Base-by-base conservation (phyloP, 2,113 vertebrate species). In the Opisthocomus hoazin region DNA sequence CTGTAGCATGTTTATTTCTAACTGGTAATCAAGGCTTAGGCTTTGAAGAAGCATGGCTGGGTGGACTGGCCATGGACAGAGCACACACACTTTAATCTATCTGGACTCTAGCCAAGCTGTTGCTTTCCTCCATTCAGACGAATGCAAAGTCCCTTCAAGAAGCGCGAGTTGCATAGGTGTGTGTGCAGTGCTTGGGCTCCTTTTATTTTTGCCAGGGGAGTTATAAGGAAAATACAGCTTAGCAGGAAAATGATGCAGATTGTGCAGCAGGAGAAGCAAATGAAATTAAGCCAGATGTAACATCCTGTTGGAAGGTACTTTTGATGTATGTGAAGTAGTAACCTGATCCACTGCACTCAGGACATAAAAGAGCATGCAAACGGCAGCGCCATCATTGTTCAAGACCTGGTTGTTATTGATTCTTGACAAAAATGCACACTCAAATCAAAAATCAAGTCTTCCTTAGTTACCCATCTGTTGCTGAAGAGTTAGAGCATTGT, bases 221-320 rank as follows among this genome's bases (percentile, higher is more conserved):
- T 79, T 87, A 87, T 50, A 58, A 88, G 57, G 39, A 71, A 90
- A 94, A 50, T 76, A 77, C 12, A 81, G 29, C 29, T 63, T 94
- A 90, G 46, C 58, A 97, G 93, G 94, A 96, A 96, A 91, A 45
- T 84, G 10, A 81, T 83, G 71, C 88, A 94, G 27, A 45, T 41
- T 81, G 85, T 71, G 88, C 86, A 95, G 85, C 88, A 94, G 71
- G 56, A 90, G 92, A 86, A 71, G 43, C 39, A 88, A 93, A 89
- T 69, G 21, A 92, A 84, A 92, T 60, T 1, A 58, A 66, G 34
- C 20, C 51, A 83, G 65, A 75, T 94, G 73, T 96, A 96, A 92
- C 78, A 63, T 57, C 14, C 51, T 94, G 73, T 93, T 57, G 51
- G 87, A 95, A 96, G 88, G 69, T 92, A 86, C 48, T 73, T 75